Evolutionary conservation across 2,113 vertebrate species (phyloP).

Genomic region (Hippocampus barbouri): DNA sequence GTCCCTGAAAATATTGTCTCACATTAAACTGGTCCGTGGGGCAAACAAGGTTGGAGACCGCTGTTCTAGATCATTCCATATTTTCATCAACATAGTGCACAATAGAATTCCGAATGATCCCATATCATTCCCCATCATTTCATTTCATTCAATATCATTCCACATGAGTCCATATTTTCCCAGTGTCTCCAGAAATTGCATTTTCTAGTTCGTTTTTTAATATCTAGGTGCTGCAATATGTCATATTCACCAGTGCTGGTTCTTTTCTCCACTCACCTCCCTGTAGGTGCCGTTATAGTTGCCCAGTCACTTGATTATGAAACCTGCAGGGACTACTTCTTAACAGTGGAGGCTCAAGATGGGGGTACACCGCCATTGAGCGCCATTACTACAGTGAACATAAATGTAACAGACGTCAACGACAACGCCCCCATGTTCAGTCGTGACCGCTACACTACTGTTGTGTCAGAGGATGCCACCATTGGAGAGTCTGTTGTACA

Average conservation of each 20-base stretch:
- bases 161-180: no score
- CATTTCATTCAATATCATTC: no score
- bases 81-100: no score
- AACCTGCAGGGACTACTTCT: slow-evolving; percentile 86
- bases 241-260: not conserved
- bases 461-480: slow-evolving; percentile 85
- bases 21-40: no score
- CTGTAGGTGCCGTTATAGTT: slow-evolving; percentile 82
- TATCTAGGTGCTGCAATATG: not conserved
- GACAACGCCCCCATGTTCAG: slow-evolving; percentile 90
- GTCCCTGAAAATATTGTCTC: no score
- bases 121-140: no score
- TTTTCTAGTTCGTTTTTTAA: not conserved
- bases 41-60: no score
- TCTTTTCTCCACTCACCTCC: not conserved
- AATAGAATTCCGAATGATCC: no score
- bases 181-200: not conserved
- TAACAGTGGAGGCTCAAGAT: slow-evolving; percentile 91
- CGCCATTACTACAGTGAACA: slow-evolving; percentile 83
- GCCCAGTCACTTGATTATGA: slow-evolving; percentile 87
- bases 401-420: slow-evolving; percentile 93
- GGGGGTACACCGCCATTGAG: slow-evolving; percentile 88
- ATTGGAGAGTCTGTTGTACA: slow-evolving; percentile 81
- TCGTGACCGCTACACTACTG: slow-evolving; percentile 79
- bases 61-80: no score